phyloP scores from a whole-genome alignment of 2,113 vertebrate genomes.

The Mesocricetus auratus region DNA sequence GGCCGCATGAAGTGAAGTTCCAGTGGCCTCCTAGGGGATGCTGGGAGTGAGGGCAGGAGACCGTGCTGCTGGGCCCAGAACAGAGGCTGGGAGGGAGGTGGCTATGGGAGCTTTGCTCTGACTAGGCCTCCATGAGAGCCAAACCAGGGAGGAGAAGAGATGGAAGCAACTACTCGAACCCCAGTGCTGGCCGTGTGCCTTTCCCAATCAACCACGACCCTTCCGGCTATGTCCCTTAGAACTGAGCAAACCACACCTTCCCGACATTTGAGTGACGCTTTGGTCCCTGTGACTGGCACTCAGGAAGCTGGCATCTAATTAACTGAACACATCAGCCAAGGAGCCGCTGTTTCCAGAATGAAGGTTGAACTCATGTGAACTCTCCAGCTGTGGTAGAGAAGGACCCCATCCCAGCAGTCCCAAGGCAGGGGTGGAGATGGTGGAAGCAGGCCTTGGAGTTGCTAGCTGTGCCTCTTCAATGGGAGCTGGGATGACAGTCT shows the following conservation, averaged over 20 bases:
- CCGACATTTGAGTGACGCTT: background rate
- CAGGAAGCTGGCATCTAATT: background rate
- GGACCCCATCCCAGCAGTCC: background rate
- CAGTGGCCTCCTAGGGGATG: background rate
- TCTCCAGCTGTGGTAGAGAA: background rate
- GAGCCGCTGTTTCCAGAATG: conserved; percentile 12
- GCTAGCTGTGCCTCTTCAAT: rapidly evolving
- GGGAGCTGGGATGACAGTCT: background rate
- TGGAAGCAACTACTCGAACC: too few relatives aligned
- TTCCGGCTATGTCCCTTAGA: rapidly evolving
- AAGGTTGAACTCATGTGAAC: background rate
- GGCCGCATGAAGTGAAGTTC: background rate
- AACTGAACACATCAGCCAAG: background rate
- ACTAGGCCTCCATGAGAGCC: background rate
- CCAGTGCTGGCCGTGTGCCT: rapidly evolving
- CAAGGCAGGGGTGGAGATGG: background rate
- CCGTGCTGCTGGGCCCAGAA: background rate
- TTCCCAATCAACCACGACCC: background rate
- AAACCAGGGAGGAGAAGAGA: background rate
- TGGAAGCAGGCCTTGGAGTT: rapidly evolving
- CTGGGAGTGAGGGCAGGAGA: background rate
- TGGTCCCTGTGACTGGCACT: background rate
- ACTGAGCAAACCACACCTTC: background rate
- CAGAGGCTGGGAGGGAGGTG: background rate
- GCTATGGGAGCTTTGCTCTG: background rate